A percentile compares a stretch with the other conserved stretches of the same genome.
phyloP scores from a whole-genome alignment of 1,140 invertebrate genomes.

The Macrostomum lignano region DNA sequence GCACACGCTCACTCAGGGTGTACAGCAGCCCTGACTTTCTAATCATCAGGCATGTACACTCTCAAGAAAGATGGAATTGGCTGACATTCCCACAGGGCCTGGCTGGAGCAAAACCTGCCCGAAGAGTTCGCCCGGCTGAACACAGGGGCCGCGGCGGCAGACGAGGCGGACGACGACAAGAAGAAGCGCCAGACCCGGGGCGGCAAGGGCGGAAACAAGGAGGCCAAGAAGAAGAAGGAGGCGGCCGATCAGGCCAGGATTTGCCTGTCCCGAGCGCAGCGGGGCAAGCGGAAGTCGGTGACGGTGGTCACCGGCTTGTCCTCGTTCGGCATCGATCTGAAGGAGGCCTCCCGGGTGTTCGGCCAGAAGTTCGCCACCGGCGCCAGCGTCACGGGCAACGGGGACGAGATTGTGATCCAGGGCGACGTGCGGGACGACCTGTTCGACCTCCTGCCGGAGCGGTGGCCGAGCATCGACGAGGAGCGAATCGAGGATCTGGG shows the following conservation, averaged over 20 bases:
- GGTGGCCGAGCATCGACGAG: constrained; percentile 54
- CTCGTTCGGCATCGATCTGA: constrained; percentile 80
- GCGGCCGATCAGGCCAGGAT: constrained; percentile 39
- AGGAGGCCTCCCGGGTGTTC: constrained; percentile 89
- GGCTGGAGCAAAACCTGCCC: constrained; percentile 74
- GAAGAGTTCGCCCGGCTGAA: constrained; percentile 59
- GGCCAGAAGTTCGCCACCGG: constrained; percentile 90
- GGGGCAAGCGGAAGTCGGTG: constrained; percentile 93
- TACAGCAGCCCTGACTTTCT: no score
- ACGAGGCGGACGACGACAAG: constrained; percentile 45
- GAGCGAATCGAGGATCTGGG: constrained; percentile 33
- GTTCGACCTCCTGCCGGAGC: constrained; percentile 82
- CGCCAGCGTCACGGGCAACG: constrained; percentile 78
- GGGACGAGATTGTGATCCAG: constrained; percentile 98
- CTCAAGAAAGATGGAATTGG: no score
- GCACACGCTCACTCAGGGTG: no score
- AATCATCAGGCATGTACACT: no score
- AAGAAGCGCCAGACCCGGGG: constrained; percentile 57
- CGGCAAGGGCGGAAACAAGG: constrained; percentile 62
- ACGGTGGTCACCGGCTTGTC: constrained; percentile 43
- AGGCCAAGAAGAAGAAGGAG: constrained; percentile 62
- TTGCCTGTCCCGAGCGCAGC: constrained; percentile 53
- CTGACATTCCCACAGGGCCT: no score
- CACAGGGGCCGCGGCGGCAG: constrained; percentile 36
- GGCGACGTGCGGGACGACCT: constrained; percentile 66